Evolutionary conservation across 2,888 invertebrate genomes (phyloP).

Genomic region (Masnerella sp.): DNA sequence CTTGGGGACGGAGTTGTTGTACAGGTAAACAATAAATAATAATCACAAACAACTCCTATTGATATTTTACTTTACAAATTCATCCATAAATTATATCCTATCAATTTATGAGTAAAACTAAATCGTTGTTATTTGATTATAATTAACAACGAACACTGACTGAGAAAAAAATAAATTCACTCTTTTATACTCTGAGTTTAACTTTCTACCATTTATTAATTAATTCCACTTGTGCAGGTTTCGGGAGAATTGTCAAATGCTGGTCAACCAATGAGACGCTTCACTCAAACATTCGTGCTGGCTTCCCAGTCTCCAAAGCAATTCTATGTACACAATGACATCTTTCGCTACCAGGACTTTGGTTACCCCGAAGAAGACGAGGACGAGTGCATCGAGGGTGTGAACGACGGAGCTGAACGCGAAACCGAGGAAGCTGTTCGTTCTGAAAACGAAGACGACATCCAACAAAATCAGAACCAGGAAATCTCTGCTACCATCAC

Average conservation of each 20-base stretch:
- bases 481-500: conserved; percentile 65
- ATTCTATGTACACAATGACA: conserved; percentile 99
- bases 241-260: conserved; percentile 98
- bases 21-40: conserved; percentile 80
- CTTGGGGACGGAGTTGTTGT: conserved; percentile 96
- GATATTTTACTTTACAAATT: no score
- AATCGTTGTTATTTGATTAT: no score
- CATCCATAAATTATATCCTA: no score
- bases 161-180: no score
- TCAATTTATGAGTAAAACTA: no score
- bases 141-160: no score
- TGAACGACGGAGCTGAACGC: conserved; percentile 70
- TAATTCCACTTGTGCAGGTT: no score
- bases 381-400: conserved; percentile 69
- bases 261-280: conserved; percentile 97
- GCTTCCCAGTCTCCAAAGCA: conserved; percentile 97
- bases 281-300: conserved; percentile 98
- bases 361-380: conserved; percentile 75
- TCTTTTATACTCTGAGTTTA: no score
- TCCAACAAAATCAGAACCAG: conserved; percentile 72
- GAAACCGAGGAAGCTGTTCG: conserved; percentile 82
- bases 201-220: no score
- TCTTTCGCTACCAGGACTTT: conserved; percentile 95
- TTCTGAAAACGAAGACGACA: conserved; percentile 84
- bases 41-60: conserved; percentile 1